These are phyloP conservation scores for Steinernema scapterisci DNA, from an alignment of 2,888 invertebrate species.

Conservation along the genomic window DNA sequence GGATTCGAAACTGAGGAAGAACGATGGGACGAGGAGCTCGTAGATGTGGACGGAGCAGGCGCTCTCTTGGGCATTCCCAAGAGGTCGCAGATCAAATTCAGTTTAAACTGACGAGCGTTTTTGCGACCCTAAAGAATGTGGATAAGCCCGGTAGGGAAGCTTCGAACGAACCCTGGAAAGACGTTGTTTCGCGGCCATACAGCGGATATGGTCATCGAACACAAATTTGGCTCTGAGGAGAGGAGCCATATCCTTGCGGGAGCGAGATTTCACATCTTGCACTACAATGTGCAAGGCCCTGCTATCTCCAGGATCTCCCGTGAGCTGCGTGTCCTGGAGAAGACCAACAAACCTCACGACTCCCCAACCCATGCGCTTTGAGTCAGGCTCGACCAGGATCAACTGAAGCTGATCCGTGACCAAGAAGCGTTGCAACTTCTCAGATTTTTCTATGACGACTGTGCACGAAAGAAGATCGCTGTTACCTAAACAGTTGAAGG, in stretches of 20 bases:
- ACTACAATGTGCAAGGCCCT: conserved; percentile 82
- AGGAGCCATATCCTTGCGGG: conserved; percentile 38
- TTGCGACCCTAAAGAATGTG: conserved; percentile 75
- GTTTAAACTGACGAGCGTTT: conserved; percentile 92
- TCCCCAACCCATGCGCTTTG: conserved; percentile 92
- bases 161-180: conserved; percentile 69
- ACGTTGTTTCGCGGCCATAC: conserved; percentile 97
- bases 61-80: conserved; percentile 73
- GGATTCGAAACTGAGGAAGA: conserved; percentile 49
- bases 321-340: conserved; percentile 89
- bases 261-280: conserved; percentile 41
- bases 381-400: conserved; percentile 95
- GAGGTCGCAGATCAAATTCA: conserved; percentile 89
- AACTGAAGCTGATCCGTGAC: conserved; percentile 93
- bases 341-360: conserved; percentile 94
- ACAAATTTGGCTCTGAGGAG: conserved; percentile 84
- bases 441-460: conserved; percentile 76
- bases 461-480: conserved; percentile 96
- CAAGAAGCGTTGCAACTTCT: conserved; percentile 78
- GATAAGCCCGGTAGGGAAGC: neutral
- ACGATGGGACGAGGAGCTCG: neutral
- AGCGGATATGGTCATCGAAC: conserved; percentile 97
- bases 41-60: neutral
- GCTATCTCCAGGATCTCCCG: conserved; percentile 94
- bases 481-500: conserved; percentile 78